Base-by-base conservation (phyloP, 2,113 vertebrate species). In the Pogona vitticeps region DNA sequence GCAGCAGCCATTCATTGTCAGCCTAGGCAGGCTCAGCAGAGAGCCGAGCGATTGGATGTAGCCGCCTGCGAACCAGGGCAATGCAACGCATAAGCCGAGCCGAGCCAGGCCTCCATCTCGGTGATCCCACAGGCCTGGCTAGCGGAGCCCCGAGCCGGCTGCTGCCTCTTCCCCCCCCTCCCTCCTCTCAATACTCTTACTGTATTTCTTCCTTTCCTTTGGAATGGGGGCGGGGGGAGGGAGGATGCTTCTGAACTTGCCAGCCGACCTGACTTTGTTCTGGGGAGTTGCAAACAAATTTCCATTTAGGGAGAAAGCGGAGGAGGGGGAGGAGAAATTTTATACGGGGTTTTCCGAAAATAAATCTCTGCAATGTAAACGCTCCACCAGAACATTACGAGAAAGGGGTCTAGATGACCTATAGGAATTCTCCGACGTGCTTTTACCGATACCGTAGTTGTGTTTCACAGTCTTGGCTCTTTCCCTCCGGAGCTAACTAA, bases 1-100 rank as follows among this genome's bases (percentile, higher is more conserved):
- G 76, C 93, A 91, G 93, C 91, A 91, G 94, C 96, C 97, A 97
- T 97, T 97, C 97, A 98, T 97, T 97, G 96, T 97, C 95, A 96
- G 95, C 88, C 92, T 92, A 96, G 96, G 95, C 92, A 93, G 86
- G 91, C 93, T 90, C 94, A 96, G 92, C 94, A 78, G 97, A 97
- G 95, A 94, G 88, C 97, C 95, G 97, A 97, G 94, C 94, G 76
- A 94, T 94, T 94, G 95, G 97, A 96, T 93, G 93, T 23, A 13
- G 23, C 56, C 9, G 77, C 85, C 82, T 40, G 82, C 67, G 68
- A 80, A 58, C 85, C 85, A 10, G 31, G 71, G 85, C 14, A 86
- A 36, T 26, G 85, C 85, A 18, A 23, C 68, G 59, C 77, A 70
- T 76, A 31, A 65, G 76, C 40, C 63, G 21, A 40, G 79, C 78